Base-by-base conservation (phyloP, 2,888 invertebrate genomes). In the Phaedon cochleariae region DNA sequence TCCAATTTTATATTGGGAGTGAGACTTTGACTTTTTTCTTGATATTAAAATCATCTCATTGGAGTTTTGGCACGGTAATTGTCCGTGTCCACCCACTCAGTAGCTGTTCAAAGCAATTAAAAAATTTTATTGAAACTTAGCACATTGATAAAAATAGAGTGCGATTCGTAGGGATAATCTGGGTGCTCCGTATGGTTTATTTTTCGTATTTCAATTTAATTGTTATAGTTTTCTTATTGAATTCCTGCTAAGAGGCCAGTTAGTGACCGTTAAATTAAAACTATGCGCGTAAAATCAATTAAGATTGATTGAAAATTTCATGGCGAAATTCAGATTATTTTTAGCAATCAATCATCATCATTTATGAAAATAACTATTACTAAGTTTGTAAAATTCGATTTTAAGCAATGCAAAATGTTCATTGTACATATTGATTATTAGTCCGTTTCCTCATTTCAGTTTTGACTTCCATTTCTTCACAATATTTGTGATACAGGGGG, bases 111-210 rank as follows among this genome's bases (percentile, higher is more conserved):
- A 41, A 41, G 15, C 57, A 41, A 57, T 45, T 17, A 26, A 46
- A 57, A 45, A 41, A 22, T 45, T 46, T 12, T 18, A 45, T 41
- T 22, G 29, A 57, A 46, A 45, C 17, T 18, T 17, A 17, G 10
- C 46, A 29, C 22, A 45, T 26, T 10, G 60, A 37, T 60, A 54
- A 64, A 51, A 59, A 60, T 52, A 55, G 22, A 26, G 34, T 37
- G 55, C 9, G 45, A 21, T 34, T 46, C 12, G 26, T 7, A 26
- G 26, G 26, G 26, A 29, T 59, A 41, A 15, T 15, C n/a, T 41
- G 15, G 41, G 15, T 15, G 41, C 41, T 41, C 4, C n/a, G 15
- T 5, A 5, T 15, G 15, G 41, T 41, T 41, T 41, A 41, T 41
- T 41, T 41, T 41, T 41, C 15, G 41, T n/a, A 1, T 15, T 2